Evolutionary conservation across 1,140 invertebrate genomes (phyloP).

Genomic region (Listronotus bonariensis): DNA sequence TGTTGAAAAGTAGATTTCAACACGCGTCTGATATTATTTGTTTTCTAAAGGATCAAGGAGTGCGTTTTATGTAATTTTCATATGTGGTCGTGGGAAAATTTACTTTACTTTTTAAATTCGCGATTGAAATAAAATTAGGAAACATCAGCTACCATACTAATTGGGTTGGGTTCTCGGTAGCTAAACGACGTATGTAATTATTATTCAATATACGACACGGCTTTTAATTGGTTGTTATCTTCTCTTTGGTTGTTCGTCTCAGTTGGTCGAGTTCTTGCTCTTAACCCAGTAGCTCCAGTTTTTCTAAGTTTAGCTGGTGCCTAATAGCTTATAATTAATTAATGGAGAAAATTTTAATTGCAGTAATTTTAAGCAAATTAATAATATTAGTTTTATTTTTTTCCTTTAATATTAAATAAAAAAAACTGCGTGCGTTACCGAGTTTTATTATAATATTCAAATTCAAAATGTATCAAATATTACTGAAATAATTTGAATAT

Average conservation of each 20-base stretch:
- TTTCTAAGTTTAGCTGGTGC: slow-evolving; percentile 20
- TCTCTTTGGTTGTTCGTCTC: slow-evolving; percentile 34
- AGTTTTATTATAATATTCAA: no score
- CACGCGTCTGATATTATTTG: no score
- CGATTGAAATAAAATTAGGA: no score
- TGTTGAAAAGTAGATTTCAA: no score
- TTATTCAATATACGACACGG: slow-evolving; percentile 53
- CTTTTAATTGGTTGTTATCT: slow-evolving; percentile 55
- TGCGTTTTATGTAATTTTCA: no score
- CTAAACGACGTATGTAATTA: slow-evolving; percentile 47
- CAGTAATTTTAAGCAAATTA: slow-evolving; percentile 37
- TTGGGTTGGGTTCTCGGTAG: slow-evolving; percentile 17
- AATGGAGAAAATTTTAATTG: slow-evolving; percentile 41
- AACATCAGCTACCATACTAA: slow-evolving; percentile 1
- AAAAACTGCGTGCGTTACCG: no score
- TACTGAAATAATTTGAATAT: no score
- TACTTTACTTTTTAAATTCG: no score
- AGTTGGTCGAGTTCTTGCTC: slow-evolving; percentile 37
- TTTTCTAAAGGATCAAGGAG: no score
- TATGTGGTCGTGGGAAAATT: no score
- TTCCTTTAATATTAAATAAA: not conserved
- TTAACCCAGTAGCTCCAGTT: slow-evolving; percentile 36
- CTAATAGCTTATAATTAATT: slow-evolving; percentile 45
- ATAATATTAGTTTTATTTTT: not conserved
- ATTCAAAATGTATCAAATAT: no score